Evolutionary conservation across 2,888 invertebrate species (phyloP).

Genomic region (Metalampra italica): DNA sequence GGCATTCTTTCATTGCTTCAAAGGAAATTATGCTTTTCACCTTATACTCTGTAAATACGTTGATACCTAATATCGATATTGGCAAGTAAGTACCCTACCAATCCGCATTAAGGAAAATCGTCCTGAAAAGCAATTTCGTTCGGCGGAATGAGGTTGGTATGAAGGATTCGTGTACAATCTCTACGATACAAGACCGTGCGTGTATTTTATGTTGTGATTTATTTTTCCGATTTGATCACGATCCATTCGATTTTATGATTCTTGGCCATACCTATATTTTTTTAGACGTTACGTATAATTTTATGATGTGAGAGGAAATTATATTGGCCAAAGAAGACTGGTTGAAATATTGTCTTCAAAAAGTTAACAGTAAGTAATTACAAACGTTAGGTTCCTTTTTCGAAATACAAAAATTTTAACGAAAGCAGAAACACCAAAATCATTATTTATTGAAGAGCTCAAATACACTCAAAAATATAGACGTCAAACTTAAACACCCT

Average conservation of each 20-base stretch:
- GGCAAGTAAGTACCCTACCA: neutral
- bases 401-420: no score
- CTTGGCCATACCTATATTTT: neutral
- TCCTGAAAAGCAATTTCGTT: slow-evolving; percentile 29
- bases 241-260: neutral
- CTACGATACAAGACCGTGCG: neutral
- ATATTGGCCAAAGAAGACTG: no score
- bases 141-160: slow-evolving; percentile 15
- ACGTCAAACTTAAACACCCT: no score
- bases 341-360: no score
- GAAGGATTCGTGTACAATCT: slow-evolving; percentile 15
- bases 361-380: no score
- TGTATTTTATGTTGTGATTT: slow-evolving; percentile 3
- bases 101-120: slow-evolving; percentile 17
- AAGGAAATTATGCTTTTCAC: no score
- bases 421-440: no score
- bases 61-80: slow-evolving; percentile 1
- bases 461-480: no score
- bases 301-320: no score
- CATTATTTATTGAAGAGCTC: no score
- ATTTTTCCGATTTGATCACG: neutral
- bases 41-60: no score
- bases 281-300: neutral
- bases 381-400: no score
- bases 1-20: neutral